Conservation (phyloP, 1,140 invertebrate genomes). For the Monochamus saltuarius region DNA sequence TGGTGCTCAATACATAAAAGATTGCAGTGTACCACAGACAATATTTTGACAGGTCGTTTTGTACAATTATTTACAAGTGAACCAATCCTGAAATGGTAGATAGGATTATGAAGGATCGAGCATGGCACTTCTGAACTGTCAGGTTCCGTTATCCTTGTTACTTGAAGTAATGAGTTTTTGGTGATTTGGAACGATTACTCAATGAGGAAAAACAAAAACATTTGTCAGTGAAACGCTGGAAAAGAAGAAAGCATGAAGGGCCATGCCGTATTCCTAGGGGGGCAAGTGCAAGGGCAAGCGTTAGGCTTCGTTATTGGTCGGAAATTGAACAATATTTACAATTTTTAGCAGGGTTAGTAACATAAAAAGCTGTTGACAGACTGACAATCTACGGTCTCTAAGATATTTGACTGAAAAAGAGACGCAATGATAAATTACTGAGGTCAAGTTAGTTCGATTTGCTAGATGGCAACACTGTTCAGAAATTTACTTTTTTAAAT, state of each 20-base stretch:
- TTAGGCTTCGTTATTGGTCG: conserved; percentile 11
- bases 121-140: conserved; percentile 48
- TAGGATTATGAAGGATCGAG: conserved; percentile 32
- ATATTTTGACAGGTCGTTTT: conserved; percentile 2
- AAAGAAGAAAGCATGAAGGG: conserved; percentile 46
- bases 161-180: conserved; percentile 24
- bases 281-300: conserved; percentile 5
- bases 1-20: too few relatives aligned
- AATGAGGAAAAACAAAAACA: conserved; percentile 19
- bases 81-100: conserved; percentile 44
- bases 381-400: too few relatives aligned
- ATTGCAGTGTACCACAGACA: too few relatives aligned
- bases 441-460: too few relatives aligned
- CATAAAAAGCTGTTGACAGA: too few relatives aligned
- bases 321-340: too few relatives aligned
- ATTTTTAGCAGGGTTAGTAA: conserved; percentile 7
- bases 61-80: conserved; percentile 37
- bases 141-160: conserved; percentile 37
- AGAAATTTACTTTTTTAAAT: too few relatives aligned
- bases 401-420: too few relatives aligned
- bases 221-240: background rate
- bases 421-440: too few relatives aligned
- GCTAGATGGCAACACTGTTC: too few relatives aligned
- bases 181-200: conserved; percentile 40
- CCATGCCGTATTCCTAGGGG: conserved; percentile 46